These are phyloP conservation scores for Anguilla marmorata DNA, from an alignment of 2,797 vertebrate genomes.

Conservation along the genomic window DNA sequence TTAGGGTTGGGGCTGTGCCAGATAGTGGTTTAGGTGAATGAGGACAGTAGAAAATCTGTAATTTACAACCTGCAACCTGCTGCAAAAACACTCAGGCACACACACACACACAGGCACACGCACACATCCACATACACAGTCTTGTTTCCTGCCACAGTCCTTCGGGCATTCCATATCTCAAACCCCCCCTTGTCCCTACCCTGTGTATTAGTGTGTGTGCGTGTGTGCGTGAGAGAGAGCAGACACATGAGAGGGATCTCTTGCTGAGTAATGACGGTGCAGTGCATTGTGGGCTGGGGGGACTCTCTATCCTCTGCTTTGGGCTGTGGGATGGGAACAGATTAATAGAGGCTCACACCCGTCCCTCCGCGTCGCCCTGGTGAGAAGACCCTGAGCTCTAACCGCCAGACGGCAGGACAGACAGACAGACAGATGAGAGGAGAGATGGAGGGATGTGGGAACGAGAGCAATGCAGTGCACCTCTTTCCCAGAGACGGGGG, in stretches of 20 bases:
- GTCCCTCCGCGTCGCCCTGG: neutral
- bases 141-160: neutral
- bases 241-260: neutral
- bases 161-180: constrained; percentile 29
- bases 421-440: neutral
- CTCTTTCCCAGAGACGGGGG: neutral
- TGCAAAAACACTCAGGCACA: constrained; percentile 8
- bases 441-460: neutral
- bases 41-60: constrained; percentile 34
- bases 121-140: neutral
- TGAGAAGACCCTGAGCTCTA: neutral
- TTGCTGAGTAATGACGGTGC: neutral
- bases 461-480: neutral
- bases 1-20: constrained; percentile 16
- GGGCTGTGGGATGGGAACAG: neutral
- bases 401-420: neutral
- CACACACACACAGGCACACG: neutral
- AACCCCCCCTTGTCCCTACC: constrained; percentile 15
- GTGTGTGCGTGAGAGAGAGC: neutral
- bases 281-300: neutral
- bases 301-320: neutral
- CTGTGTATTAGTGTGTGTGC: neutral
- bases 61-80: constrained; percentile 27
- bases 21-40: constrained; percentile 35
- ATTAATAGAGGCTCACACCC: neutral